Evolutionary conservation across 2,888 invertebrate genomes (phyloP).

Genomic region (Apamea epomidion): DNA sequence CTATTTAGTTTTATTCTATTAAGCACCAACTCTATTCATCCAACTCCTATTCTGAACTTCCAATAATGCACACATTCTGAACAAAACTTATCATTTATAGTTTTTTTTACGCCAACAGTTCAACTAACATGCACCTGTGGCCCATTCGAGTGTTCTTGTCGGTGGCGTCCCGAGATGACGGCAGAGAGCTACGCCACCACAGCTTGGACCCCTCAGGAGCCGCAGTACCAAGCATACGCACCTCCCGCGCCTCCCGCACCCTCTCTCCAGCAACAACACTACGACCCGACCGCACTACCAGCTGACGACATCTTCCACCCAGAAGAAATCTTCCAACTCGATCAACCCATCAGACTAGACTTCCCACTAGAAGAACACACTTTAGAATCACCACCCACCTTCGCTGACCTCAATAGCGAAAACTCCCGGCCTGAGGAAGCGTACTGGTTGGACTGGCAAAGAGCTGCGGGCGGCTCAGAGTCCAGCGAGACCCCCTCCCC

Average conservation of each 20-base stretch:
- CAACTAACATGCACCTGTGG: constrained; percentile 93
- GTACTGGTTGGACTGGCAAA: constrained; percentile 91
- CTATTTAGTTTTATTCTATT: neutral
- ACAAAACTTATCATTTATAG: neutral
- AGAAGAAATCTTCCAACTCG: constrained; percentile 94
- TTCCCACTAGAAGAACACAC: constrained; percentile 89
- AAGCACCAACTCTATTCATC: neutral
- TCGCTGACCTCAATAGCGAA: constrained; percentile 93
- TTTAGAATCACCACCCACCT: constrained; percentile 92
- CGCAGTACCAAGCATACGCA: constrained; percentile 81
- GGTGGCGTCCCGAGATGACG: constrained; percentile 83
- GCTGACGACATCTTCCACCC: constrained; percentile 93
- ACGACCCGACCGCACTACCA: constrained; percentile 91
- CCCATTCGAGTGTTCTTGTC: constrained; percentile 94
- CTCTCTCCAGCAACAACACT: constrained; percentile 83
- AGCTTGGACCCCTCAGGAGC: constrained; percentile 81
- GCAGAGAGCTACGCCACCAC: constrained; percentile 80
- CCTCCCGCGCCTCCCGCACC: constrained; percentile 76
- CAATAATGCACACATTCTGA: neutral
- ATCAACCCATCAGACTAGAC: constrained; percentile 93
- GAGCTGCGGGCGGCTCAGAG: constrained; percentile 85
- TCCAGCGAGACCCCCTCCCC: constrained; percentile 91
- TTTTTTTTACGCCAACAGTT: constrained; percentile 81
- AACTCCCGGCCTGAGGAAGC: constrained; percentile 91
- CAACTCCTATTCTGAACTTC: neutral